Evolutionary conservation across 2,113 vertebrate species (phyloP).

Genomic region (Otus sunia): DNA sequence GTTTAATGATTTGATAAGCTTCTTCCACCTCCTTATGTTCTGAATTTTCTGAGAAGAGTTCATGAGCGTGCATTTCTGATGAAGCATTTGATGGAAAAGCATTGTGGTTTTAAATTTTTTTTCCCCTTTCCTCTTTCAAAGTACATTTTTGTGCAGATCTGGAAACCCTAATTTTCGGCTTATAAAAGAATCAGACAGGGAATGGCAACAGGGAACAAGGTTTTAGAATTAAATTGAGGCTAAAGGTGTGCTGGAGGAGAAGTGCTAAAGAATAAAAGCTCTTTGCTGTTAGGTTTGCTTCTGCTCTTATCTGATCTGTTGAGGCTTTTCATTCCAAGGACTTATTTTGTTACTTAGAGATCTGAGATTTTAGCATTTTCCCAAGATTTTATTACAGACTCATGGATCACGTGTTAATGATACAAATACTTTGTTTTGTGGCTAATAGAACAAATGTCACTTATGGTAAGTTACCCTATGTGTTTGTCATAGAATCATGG

Average conservation of each 20-base stretch:
- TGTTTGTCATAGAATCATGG: neutral
- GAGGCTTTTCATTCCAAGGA: neutral
- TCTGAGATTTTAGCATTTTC: neutral
- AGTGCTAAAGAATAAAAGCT: neutral
- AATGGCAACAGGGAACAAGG: neutral
- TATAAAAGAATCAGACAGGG: neutral
- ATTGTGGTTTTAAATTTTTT: neutral
- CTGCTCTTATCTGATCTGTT: neutral
- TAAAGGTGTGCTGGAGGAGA: neutral
- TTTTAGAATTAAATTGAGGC: conserved; percentile 1
- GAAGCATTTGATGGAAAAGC: conserved; percentile 40
- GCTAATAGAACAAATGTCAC: neutral
- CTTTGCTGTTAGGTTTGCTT: neutral
- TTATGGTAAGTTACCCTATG: neutral
- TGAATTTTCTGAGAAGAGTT: neutral
- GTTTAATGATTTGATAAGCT: conserved; percentile 51
- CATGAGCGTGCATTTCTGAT: conserved; percentile 35
- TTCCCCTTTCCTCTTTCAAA: neutral
- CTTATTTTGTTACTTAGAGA: neutral
- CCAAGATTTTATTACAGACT: neutral
- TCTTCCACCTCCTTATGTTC: neutral
- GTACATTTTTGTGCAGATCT: conserved; percentile 4
- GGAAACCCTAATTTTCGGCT: neutral
- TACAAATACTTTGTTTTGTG: neutral
- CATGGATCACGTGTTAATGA: neutral